Evolutionary conservation across 2,113 vertebrate species (phyloP).

Genomic region (Cyprinodon brontotheroides): DNA sequence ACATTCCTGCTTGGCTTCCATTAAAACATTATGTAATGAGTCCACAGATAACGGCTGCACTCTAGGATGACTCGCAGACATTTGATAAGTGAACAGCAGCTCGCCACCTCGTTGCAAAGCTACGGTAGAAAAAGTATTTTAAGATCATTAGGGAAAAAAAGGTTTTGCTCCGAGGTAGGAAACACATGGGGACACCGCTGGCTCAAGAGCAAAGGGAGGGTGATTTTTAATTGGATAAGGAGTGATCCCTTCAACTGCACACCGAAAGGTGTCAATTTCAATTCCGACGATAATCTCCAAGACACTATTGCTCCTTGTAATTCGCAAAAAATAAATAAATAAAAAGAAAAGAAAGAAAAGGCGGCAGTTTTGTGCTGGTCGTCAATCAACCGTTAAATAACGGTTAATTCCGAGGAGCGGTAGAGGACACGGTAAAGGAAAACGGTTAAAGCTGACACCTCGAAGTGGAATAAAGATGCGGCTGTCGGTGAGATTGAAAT

Average conservation of each 20-base stretch:
- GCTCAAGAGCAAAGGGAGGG: conserved; percentile 55
- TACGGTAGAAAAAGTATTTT: neutral
- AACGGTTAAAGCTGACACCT: neutral
- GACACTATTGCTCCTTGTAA: conserved; percentile 5
- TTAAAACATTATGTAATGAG: conserved; percentile 28
- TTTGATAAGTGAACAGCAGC: conserved; percentile 7
- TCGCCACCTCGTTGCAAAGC: neutral
- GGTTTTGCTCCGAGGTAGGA: conserved; percentile 18
- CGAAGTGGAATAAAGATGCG: neutral
- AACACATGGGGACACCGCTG: conserved; percentile 35
- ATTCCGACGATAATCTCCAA: conserved; percentile 14
- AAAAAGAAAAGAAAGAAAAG: too few species aligned
- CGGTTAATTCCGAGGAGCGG: neutral
- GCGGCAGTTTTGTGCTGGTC: neutral
- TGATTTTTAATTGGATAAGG: conserved; percentile 74
- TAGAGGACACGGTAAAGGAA: neutral
- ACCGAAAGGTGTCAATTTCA: conserved; percentile 63
- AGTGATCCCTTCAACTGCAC: conserved; percentile 71
- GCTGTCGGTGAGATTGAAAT: neutral
- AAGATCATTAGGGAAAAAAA: neutral
- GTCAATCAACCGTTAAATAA: neutral
- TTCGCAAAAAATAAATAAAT: neutral
- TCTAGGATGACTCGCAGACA: neutral
- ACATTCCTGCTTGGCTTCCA: neutral
- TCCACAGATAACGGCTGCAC: conserved; percentile 15